Base-by-base conservation (phyloP, 2,113 vertebrate species). In the Lasiurus cinereus region DNA sequence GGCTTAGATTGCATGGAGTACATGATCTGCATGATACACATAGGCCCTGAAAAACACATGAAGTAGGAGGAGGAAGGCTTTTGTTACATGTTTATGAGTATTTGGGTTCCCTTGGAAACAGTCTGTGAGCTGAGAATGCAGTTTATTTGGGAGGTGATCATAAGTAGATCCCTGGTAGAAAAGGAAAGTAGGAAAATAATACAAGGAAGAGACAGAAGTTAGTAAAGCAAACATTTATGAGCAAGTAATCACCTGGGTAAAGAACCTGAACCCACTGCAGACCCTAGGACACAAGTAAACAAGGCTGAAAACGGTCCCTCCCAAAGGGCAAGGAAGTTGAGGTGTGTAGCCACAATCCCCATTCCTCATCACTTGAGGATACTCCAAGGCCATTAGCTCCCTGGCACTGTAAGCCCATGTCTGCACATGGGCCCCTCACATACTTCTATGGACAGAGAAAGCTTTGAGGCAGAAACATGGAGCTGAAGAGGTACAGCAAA, bases 171-270 rank as follows among this genome's bases (percentile, higher is more conserved):
- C 33, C 31, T 10, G n/a, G 39, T n/a, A 80, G n/a, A 80, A 16
- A 18, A 89, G 9, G 2, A 9, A 11, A 73, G 1, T 62, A 19
- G 18, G 19, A 12, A 84, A 62, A 56, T 21, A 33, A 82, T 21
- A 33, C 0, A 21, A 21, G 19, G 15, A 62, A 85, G 9, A 6
- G 5, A 88, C 43, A 27, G 11, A 88, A 73, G 18, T 84, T 43
- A 70, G 82, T 36, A 74, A 62, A 77, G 36, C 14, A 19, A 22
- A 50, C 1, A 1, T 66, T 77, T 66, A 72, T 54, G 50, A 88
- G 16, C 24, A n/a, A 11, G 0, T 70, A 15, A 19, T 0, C 3
- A 33, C 56, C 2, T 6, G 14, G 14, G 0, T 15, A 33, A 56
- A 1, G 36, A 0, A 1, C 24, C 66, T 9, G 16, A 24, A 33